Base-by-base conservation (phyloP, 2,797 vertebrate species). In the Simalia tracyae region DNA sequence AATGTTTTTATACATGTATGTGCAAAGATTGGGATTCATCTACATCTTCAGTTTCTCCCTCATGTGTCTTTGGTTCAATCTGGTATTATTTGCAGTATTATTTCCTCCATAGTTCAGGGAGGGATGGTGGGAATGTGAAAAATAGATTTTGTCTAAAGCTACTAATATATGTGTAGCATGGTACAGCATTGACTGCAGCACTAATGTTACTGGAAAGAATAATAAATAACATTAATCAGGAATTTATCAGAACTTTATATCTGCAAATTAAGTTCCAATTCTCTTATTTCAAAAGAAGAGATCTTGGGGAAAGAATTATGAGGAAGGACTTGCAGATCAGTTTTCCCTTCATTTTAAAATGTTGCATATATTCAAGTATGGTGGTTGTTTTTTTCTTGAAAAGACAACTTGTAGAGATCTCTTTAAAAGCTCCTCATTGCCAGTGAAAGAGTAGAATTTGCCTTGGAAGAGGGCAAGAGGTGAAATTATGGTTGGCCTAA, bases 371-470 rank as follows among this genome's bases (percentile, higher is more conserved):
- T 89, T 94, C 66, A 95, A 95, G 91, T 81, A 46, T 19, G 81
- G 54, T 28, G 89, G 50, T 88, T 17, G 7, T 22, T 95, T 0
- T 88, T 5, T 95, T 95, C 56, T 0, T 86, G 0, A 68, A 91
- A 93, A 94, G 90, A 3, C 19, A 93, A 26, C 11, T 11, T 93
- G 5, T 28, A 89, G 92, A 88, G 19, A n/a, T 56, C 60, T 66
- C 81, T 95, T 91, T 94, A 91, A 91, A 4, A 84, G 17, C 61
- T 90, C 1, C 50, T 95, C 93, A 15, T 95, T 92, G 92, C 90
- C 76, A 88, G 84, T 68, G 19, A 92, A 95, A 92, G 94, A 22
- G 54, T 95, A 92, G 88, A 93, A 95, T 96, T 95, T 95, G 56
- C 59, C 64, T 96, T 95, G 88, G 54, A 88, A 94, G 93, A 88